Evolutionary conservation across 2,888 invertebrate genomes (phyloP).

Genomic region (Baronia brevicornis): DNA sequence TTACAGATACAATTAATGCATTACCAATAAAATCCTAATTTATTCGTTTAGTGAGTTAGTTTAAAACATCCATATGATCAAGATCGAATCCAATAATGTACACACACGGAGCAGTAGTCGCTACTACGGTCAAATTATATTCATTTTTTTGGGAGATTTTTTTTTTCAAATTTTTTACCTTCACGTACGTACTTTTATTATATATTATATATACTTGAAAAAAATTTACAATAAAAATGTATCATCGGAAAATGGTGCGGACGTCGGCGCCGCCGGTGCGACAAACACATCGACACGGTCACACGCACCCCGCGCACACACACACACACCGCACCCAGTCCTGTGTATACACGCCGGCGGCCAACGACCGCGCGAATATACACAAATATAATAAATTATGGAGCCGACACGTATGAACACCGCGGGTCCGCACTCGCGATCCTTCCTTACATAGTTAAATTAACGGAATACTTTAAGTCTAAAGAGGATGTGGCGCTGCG

Average conservation of each 20-base stretch:
- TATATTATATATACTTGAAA: conserved; percentile 74
- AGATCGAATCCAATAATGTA: too few relatives aligned
- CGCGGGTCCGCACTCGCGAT: conserved; percentile 68
- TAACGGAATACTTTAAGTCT: conserved; percentile 75
- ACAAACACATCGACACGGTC: too few relatives aligned
- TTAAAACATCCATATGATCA: conserved; percentile 60
- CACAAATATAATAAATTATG: conserved; percentile 55
- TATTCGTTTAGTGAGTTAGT: conserved; percentile 69
- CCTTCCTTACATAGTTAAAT: conserved; percentile 68
- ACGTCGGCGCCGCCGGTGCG: conserved; percentile 42
- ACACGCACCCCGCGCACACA: conserved; percentile 20
- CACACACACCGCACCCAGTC: conserved; percentile 20
- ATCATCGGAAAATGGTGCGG: conserved; percentile 58
- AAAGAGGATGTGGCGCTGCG: conserved; percentile 55
- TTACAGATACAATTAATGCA: conserved; percentile 70
- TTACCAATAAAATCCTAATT: conserved; percentile 71
- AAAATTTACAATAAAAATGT: conserved; percentile 71
- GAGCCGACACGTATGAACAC: conserved; percentile 54
- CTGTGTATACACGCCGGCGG: conserved; percentile 8
- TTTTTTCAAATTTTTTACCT: conserved; percentile 59
- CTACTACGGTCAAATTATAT: conserved; percentile 41
- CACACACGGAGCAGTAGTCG: conserved; percentile 34
- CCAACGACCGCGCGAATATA: conserved; percentile 32
- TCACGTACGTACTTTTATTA: conserved; percentile 74
- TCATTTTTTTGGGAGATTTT: conserved; percentile 54